Evolutionary conservation across 2,888 invertebrate genomes (phyloP).

Genomic region (Danaus chrysippus): DNA sequence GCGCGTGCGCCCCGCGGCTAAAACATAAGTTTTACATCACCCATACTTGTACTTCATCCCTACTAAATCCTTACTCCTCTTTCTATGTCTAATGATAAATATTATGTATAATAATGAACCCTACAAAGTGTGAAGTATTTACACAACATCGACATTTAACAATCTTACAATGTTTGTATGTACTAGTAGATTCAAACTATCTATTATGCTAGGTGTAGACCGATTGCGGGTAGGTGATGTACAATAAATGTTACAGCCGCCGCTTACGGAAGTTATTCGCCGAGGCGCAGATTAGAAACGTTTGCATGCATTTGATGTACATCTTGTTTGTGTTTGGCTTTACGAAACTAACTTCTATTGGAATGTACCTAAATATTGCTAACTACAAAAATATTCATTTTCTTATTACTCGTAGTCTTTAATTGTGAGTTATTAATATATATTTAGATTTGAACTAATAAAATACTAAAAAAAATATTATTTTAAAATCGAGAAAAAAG

Average conservation of each 20-base stretch:
- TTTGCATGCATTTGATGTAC: constrained; percentile 25
- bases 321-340: constrained; percentile 3
- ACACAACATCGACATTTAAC: too few relatives aligned
- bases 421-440: too few relatives aligned
- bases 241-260: constrained; percentile 32
- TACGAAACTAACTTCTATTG: neutral
- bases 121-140: too few relatives aligned
- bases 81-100: neutral
- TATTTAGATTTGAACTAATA: too few relatives aligned
- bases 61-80: constrained; percentile 20
- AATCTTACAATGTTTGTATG: too few relatives aligned
- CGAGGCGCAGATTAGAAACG: constrained; percentile 53
- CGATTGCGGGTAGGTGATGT: constrained; percentile 34
- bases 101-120: neutral
- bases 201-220: constrained; percentile 9
- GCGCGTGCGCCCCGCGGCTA: constrained; percentile 66
- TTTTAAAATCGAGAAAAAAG: neutral
- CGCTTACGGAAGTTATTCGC: constrained; percentile 64
- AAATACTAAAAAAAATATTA: too few relatives aligned
- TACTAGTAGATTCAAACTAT: neutral
- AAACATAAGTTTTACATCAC: constrained; percentile 34
- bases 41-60: constrained; percentile 27
- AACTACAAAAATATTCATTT: neutral
- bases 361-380: neutral
- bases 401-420: too few relatives aligned